phyloP scores from a whole-genome alignment of 2,113 vertebrate species.

The Lichenostomus cassidix region DNA sequence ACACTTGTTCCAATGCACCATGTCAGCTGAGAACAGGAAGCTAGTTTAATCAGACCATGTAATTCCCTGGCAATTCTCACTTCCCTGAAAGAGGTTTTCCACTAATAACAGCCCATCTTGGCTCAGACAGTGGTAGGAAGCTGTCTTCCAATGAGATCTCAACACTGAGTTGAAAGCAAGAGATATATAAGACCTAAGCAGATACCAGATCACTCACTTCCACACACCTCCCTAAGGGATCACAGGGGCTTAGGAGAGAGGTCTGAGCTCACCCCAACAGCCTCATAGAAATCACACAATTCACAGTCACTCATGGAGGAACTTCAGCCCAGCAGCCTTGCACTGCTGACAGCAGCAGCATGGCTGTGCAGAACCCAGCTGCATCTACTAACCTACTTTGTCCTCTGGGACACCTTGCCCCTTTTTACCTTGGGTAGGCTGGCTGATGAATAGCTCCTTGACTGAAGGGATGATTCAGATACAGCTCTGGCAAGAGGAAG shows the following conservation, averaged over 20 bases:
- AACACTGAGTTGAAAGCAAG: neutral
- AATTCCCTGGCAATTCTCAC: neutral
- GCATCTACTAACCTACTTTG: neutral
- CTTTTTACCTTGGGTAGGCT: neutral
- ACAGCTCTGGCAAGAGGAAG: neutral
- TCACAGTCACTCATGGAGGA: fast-evolving
- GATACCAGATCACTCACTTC: neutral
- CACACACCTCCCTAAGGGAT: neutral
- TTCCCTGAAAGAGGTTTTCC: neutral
- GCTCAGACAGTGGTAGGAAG: neutral
- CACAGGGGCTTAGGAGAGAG: neutral
- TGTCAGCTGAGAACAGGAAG: neutral
- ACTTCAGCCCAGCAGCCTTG: neutral
- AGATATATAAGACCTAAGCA: neutral
- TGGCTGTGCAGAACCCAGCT: neutral
- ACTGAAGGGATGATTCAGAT: neutral
- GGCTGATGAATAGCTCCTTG: neutral
- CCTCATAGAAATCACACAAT: neutral
- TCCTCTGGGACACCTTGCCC: neutral
- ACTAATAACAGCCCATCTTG: neutral
- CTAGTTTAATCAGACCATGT: neutral
- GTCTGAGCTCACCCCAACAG: neutral
- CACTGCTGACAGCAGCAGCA: neutral
- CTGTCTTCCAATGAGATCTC: neutral
- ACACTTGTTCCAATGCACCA: neutral